Evolutionary conservation across 2,113 vertebrate species (phyloP).

Genomic region (Romanogobio albipinnatus): DNA sequence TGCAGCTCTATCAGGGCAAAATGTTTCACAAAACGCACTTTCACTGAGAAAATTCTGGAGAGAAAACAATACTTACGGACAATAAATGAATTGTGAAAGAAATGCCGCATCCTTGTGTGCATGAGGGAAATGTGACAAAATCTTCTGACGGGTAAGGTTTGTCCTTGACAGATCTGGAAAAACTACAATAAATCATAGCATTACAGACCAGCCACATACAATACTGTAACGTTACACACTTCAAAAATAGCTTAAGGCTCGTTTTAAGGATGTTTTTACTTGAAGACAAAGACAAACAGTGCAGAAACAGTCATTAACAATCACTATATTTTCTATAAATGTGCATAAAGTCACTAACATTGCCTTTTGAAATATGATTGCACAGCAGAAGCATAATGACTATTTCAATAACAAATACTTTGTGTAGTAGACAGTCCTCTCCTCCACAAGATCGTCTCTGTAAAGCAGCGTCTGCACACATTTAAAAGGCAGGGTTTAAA

Average conservation of each 20-base stretch:
- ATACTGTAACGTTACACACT: not conserved
- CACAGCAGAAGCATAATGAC: not conserved
- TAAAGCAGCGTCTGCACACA: constrained; percentile 19
- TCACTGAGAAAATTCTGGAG: not conserved
- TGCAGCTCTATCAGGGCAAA: constrained; percentile 8
- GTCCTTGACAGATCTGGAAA: constrained; percentile 43
- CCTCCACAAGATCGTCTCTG: not conserved
- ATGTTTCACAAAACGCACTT: not conserved
- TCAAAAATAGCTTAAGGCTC: not conserved
- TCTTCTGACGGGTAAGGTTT: not conserved
- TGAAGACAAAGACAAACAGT: not conserved
- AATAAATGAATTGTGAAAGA: not conserved
- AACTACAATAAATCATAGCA: not conserved
- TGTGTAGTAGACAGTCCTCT: constrained; percentile 32
- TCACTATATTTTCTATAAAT: not conserved
- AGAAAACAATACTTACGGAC: constrained; percentile 21
- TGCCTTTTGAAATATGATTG: not conserved
- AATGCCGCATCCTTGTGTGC: not conserved
- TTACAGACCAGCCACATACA: not conserved
- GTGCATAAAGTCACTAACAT: not conserved
- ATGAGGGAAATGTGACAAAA: not conserved
- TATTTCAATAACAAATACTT: not conserved
- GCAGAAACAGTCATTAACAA: not conserved
- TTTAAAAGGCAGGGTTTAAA: constrained; percentile 2
- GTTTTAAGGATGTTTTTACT: not conserved